Evolutionary conservation across 1,140 invertebrate species (phyloP).

Genomic region (Pogonognathellus flavescens): DNA sequence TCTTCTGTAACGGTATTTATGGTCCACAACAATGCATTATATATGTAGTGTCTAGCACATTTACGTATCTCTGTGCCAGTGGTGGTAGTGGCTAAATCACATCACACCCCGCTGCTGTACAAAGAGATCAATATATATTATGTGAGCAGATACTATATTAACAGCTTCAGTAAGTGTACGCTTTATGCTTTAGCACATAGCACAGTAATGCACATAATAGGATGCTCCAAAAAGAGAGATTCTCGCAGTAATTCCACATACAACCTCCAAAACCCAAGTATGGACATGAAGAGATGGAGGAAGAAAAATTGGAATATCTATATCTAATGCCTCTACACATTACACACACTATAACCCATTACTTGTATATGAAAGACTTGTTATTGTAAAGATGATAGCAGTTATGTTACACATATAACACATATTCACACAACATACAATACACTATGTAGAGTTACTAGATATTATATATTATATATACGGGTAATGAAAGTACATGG

Average conservation of each 20-base stretch:
- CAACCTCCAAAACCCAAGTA: background rate
- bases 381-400: slow-evolving; percentile 1
- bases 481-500: background rate
- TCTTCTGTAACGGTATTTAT: background rate
- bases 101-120: background rate
- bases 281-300: too few species aligned
- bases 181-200: background rate
- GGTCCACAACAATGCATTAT: background rate
- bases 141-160: too few species aligned
- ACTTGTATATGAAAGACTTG: background rate
- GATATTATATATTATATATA: too few species aligned
- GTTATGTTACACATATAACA: background rate
- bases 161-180: background rate
- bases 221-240: background rate
- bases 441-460: background rate
- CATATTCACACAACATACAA: too few species aligned
- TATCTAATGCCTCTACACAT: too few species aligned
- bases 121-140: background rate
- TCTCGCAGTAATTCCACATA: background rate
- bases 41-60: background rate
- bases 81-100: background rate
- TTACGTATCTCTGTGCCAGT: background rate
- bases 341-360: too few species aligned
- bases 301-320: too few species aligned
- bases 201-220: slow-evolving; percentile 9